These are phyloP conservation scores for Chiloscyllium punctatum DNA, from an alignment of 2,797 vertebrate species.

Conservation along the genomic window DNA sequence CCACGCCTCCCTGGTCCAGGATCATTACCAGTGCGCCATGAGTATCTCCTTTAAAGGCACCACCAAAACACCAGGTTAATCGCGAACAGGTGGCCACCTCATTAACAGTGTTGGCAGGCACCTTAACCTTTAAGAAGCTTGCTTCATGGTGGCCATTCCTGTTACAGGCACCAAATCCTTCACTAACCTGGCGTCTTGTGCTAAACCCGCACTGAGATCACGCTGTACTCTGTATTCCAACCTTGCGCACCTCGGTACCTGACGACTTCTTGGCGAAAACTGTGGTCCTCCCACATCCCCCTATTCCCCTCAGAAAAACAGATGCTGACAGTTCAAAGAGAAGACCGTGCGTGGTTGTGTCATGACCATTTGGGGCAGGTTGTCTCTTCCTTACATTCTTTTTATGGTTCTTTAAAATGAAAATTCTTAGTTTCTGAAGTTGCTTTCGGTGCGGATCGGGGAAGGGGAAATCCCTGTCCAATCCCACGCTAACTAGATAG, in stretches of 20 bases:
- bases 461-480: neutral
- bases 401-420: neutral
- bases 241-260: neutral
- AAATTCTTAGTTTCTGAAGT: neutral
- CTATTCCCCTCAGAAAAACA: neutral
- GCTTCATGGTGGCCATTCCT: neutral
- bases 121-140: neutral
- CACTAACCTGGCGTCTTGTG: neutral
- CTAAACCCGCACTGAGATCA: neutral
- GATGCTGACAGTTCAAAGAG: neutral
- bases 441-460: neutral
- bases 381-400: neutral
- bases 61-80: too few species aligned
- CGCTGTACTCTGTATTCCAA: neutral
- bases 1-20: too few species aligned
- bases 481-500: neutral
- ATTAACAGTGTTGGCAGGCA: neutral
- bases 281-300: neutral
- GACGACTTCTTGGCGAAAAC: neutral
- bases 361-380: neutral
- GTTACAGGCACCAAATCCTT: neutral
- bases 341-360: neutral
- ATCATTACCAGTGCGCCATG: too few species aligned
- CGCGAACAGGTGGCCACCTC: too few species aligned
- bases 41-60: too few species aligned